Percentiles rank a stretch among this genome's conserved stretches.
phyloP scores from a whole-genome alignment of 2,888 invertebrate species.

The Lacanobia oleracea region DNA sequence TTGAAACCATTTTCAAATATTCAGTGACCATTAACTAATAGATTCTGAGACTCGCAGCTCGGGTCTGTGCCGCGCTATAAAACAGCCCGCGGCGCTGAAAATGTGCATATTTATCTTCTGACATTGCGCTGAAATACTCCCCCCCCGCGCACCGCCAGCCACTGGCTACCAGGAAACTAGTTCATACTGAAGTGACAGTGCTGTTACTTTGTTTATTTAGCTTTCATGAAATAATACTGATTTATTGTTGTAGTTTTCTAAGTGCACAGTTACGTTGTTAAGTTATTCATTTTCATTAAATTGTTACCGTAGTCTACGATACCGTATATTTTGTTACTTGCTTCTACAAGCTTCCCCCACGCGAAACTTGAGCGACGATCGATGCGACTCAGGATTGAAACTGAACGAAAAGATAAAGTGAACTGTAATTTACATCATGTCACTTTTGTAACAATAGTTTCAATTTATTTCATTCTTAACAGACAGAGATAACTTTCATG shows the following conservation, averaged over 20 bases:
- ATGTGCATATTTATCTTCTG: conserved; percentile 1
- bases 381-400: no score
- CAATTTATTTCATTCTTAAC: no score
- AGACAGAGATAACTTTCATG: no score
- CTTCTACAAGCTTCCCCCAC: no score
- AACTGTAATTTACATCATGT: no score
- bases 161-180: background rate
- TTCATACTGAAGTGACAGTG: background rate
- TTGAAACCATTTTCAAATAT: background rate
- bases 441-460: no score
- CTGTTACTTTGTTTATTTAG: background rate
- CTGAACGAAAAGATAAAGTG: no score
- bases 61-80: background rate
- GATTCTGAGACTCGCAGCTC: background rate
- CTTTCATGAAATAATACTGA: background rate
- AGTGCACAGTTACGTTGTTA: no score
- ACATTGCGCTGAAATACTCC: background rate
- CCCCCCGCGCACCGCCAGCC: no score
- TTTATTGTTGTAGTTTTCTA: background rate
- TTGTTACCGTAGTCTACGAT: background rate
- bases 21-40: background rate
- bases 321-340: no score
- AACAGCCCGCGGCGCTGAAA: conserved; percentile 3
- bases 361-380: no score
- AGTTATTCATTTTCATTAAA: background rate